Evolutionary conservation across 1,140 invertebrate species (phyloP).

Genomic region (Babylonia areolata): DNA sequence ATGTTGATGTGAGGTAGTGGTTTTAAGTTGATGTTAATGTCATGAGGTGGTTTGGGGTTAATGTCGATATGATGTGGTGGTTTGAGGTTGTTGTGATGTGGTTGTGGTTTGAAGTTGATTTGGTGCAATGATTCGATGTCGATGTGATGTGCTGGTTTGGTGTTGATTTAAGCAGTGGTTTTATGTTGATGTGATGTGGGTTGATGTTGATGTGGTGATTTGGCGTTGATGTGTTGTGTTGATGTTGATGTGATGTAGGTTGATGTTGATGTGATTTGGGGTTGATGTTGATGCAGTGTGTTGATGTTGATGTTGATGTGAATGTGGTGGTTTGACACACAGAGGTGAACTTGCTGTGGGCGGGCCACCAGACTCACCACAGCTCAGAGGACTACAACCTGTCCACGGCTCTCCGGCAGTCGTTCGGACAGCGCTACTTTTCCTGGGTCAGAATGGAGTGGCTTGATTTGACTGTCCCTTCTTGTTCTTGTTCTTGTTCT

Average conservation of each 20-base stretch:
- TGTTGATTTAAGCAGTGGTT: not conserved
- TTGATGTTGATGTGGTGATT: too few relatives aligned
- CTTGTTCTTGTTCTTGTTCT: too few relatives aligned
- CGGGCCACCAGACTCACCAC: constrained; percentile 96
- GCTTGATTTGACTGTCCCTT: too few relatives aligned
- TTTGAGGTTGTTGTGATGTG: not conserved
- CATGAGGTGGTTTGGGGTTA: too few relatives aligned
- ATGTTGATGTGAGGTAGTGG: too few relatives aligned
- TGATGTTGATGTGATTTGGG: not conserved
- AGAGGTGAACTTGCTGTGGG: constrained; percentile 94
- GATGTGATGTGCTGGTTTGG: constrained; percentile 42
- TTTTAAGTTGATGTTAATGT: constrained; percentile 10
- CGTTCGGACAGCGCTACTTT: constrained; percentile 87
- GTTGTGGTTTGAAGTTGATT: too few relatives aligned
- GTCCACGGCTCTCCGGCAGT: constrained; percentile 90
- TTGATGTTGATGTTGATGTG: not conserved
- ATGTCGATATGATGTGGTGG: not conserved
- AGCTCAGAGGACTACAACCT: constrained; percentile 97
- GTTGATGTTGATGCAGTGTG: not conserved
- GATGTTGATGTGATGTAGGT: not conserved
- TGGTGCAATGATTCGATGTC: not conserved
- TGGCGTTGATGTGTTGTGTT: too few relatives aligned
- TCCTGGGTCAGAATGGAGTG: constrained; percentile 83
- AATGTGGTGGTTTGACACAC: constrained; percentile 54
- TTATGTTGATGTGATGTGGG: not conserved